Conservation (phyloP, 1,140 invertebrate species). For the Vanessa tameamea region DNA sequence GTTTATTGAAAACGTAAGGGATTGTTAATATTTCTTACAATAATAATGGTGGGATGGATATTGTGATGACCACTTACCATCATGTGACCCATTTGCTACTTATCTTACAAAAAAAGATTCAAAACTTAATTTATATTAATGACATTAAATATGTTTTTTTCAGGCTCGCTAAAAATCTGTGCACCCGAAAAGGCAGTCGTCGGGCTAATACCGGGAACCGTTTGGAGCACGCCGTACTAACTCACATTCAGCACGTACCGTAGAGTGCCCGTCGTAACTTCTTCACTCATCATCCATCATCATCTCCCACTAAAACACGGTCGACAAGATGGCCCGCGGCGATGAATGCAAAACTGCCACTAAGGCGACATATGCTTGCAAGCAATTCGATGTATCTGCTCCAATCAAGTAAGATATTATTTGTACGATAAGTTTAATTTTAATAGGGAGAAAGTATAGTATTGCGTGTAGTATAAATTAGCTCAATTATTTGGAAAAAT, state of each 20-base stretch:
- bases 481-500: too few species aligned
- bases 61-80: too few species aligned
- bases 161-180: constrained; percentile 87
- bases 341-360: constrained; percentile 72
- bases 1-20: too few species aligned
- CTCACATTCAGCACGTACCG: constrained; percentile 90
- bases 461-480: too few species aligned
- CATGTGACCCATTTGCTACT: too few species aligned
- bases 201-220: constrained; percentile 89
- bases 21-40: too few species aligned
- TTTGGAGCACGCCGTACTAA: constrained; percentile 88
- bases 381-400: constrained; percentile 63
- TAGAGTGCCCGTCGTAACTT: constrained; percentile 75
- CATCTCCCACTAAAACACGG: constrained; percentile 54
- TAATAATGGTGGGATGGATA: too few species aligned
- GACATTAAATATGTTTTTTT: constrained; percentile 37
- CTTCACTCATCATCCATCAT: constrained; percentile 46
- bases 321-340: constrained; percentile 69
- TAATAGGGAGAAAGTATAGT: too few species aligned
- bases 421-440: too few species aligned
- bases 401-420: constrained; percentile 59
- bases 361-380: constrained; percentile 67
- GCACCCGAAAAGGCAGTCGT: constrained; percentile 87
- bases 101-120: too few species aligned
- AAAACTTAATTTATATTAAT: background rate